These are phyloP conservation scores for Dipodomys stephensi DNA, from an alignment of 2,113 vertebrate genomes.

Conservation along the genomic window DNA sequence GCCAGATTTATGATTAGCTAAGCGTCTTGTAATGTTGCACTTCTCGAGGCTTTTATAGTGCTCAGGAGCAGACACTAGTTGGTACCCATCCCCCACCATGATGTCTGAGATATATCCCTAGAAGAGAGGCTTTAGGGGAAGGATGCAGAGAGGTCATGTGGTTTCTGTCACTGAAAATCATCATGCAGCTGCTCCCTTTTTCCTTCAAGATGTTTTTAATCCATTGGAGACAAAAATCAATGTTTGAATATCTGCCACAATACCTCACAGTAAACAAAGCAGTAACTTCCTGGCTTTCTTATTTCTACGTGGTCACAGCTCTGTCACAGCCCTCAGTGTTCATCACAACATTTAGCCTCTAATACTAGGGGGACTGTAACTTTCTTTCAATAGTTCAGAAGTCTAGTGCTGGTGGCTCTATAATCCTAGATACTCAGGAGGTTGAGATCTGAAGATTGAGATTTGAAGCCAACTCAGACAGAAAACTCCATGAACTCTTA, in stretches of 20 bases:
- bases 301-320: not conserved
- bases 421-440: too few species aligned
- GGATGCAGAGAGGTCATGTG: accelerated
- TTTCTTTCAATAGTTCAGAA: not conserved
- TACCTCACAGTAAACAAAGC: conserved; percentile 19
- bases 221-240: not conserved
- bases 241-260: not conserved
- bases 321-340: not conserved
- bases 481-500: too few species aligned
- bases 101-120: not conserved
- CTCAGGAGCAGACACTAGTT: not conserved
- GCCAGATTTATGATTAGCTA: not conserved
- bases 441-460: too few species aligned
- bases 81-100: too few species aligned
- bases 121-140: not conserved
- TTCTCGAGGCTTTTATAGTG: not conserved
- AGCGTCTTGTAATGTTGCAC: not conserved
- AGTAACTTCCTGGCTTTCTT: not conserved
- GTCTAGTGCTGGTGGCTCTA: too few species aligned
- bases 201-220: not conserved
- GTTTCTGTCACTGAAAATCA: not conserved
- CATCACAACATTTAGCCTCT: not conserved
- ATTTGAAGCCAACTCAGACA: too few species aligned
- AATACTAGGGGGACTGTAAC: not conserved
- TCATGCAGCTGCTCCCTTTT: too few species aligned